Evolutionary conservation across 2,888 invertebrate genomes (phyloP).

Genomic region (Torymus tubicola): DNA sequence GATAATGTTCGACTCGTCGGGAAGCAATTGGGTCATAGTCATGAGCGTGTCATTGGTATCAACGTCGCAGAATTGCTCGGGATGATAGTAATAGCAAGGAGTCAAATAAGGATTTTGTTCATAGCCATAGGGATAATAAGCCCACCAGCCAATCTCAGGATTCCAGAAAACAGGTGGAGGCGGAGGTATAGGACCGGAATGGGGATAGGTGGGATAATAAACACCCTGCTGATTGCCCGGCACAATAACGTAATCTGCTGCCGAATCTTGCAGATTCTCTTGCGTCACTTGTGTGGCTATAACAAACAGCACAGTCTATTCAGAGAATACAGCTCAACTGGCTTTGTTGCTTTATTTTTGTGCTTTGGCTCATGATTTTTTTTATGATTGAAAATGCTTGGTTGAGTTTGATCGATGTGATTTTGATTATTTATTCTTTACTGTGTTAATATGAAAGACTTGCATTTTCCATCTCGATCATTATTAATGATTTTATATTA

Average conservation of each 20-base stretch:
- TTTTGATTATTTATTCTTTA: conserved; percentile 15
- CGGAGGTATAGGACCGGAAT: conserved; percentile 65
- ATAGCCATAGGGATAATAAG: conserved; percentile 59
- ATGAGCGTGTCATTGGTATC: conserved; percentile 44
- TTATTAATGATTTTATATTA: conserved; percentile 34
- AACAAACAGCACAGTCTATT: conserved; percentile 75
- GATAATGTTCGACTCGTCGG: conserved; percentile 1
- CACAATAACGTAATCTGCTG: conserved; percentile 70
- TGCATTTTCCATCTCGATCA: conserved; percentile 17
- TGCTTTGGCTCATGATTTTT: neutral
- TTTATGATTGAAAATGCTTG: conserved; percentile 4
- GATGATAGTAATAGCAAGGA: conserved; percentile 1
- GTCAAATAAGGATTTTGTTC: no score
- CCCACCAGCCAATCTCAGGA: conserved; percentile 67
- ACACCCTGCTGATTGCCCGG: conserved; percentile 72
- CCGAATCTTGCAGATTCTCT: conserved; percentile 70
- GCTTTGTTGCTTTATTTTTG: conserved; percentile 10
- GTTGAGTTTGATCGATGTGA: neutral
- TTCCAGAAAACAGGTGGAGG: conserved; percentile 65
- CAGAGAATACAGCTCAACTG: conserved; percentile 60
- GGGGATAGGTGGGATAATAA: conserved; percentile 64
- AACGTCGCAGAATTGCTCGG: conserved; percentile 45
- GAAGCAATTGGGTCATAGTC: neutral
- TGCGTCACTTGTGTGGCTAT: conserved; percentile 70
- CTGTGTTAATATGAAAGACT: conserved; percentile 41